phyloP scores from a whole-genome alignment of 1,140 invertebrate species.

The Calycopis cecrops region DNA sequence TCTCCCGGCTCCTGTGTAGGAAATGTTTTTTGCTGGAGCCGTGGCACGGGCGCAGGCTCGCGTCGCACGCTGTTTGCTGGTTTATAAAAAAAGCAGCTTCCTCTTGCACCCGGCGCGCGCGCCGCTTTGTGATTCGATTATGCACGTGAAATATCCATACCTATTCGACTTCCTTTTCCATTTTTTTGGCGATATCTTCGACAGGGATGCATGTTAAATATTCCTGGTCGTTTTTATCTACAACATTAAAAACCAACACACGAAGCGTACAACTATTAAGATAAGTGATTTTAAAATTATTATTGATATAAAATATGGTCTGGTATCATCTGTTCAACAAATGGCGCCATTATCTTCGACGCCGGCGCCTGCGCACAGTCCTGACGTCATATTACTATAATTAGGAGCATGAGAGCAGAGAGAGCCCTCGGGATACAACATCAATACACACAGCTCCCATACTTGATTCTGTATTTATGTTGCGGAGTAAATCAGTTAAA shows the following conservation, averaged over 20 bases:
- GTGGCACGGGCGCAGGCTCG: conserved; percentile 21
- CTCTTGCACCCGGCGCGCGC: conserved; percentile 5
- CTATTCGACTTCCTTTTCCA: no score
- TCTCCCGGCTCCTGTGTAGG: conserved; percentile 29
- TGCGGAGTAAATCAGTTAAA: no score
- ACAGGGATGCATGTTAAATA: no score
- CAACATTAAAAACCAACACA: no score
- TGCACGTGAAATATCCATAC: no score
- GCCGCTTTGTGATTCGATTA: neutral
- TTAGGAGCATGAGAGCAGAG: conserved; percentile 36
- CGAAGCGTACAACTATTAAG: conserved; percentile 1
- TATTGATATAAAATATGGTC: conserved; percentile 28
- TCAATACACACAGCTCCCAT: neutral
- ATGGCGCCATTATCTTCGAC: conserved; percentile 49
- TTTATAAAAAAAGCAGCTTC: conserved; percentile 14
- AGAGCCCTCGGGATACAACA: conserved; percentile 22
- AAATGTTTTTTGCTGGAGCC: conserved; percentile 25
- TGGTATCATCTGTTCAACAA: conserved; percentile 59
- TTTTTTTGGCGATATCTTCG: no score
- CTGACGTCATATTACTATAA: conserved; percentile 51
- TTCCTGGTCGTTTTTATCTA: no score
- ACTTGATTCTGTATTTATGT: neutral
- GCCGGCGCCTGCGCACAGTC: conserved; percentile 45
- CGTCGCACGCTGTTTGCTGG: conserved; percentile 1
- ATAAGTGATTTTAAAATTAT: conserved; percentile 23